These are phyloP conservation scores for Actinostola sp. DNA, from an alignment of 92 coral and sea anemone species.

Conservation along the genomic window DNA sequence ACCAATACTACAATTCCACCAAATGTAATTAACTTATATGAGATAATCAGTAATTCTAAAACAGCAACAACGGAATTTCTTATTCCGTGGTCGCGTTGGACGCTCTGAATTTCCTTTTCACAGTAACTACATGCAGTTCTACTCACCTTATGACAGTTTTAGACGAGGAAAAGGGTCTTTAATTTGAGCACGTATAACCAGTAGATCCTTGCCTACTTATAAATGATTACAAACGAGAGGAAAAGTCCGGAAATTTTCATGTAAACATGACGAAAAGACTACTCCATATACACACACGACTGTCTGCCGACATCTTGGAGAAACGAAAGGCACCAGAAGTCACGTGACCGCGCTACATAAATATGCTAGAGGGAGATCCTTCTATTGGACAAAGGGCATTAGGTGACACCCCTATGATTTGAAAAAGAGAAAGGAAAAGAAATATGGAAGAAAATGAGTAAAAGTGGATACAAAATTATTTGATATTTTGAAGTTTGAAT, in stretches of 20 bases:
- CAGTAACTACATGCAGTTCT: conserved; percentile 1
- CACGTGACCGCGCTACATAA: conserved; percentile 46
- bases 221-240: conserved; percentile 33
- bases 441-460: too few relatives aligned
- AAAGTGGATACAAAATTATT: too few relatives aligned
- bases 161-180: conserved; percentile 23
- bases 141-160: conserved; percentile 40
- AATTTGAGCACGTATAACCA: conserved; percentile 17
- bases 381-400: conserved; percentile 4
- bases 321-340: conserved; percentile 30
- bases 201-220: conserved; percentile 29
- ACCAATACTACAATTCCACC: conserved; percentile 6
- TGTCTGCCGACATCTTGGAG: conserved; percentile 53
- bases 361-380: conserved; percentile 28
- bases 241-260: conserved; percentile 68
- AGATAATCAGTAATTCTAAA: background rate
- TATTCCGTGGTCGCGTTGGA: conserved; percentile 20
- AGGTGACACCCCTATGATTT: background rate
- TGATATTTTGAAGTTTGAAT: too few relatives aligned
- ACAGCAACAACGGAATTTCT: conserved; percentile 4
- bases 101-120: conserved; percentile 20
- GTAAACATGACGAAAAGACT: conserved; percentile 62
- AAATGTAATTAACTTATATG: background rate
- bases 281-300: conserved; percentile 22
- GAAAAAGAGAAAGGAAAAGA: background rate